Evolutionary conservation across 2,888 invertebrate species (phyloP), one percentile per base, ranked within the genome.

Genomic region (Drepanosiphum platanoidis): DNA sequence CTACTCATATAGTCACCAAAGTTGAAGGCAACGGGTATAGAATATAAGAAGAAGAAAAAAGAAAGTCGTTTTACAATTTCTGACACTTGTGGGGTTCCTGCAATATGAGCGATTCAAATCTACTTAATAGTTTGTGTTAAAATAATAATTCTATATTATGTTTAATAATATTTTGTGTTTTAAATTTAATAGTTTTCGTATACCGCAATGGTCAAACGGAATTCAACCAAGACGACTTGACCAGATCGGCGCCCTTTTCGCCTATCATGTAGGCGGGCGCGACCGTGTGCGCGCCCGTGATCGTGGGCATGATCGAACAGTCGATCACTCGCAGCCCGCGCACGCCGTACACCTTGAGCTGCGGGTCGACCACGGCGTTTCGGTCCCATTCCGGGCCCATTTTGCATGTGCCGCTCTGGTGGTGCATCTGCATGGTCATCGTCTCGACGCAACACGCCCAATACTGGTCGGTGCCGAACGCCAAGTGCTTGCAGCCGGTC

Each of bases 381-480:
- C 78, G 77, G 58, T 88, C 88, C 42, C 83, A 72, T 27, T 86
- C 72, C 0, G 88, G 87, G 0, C 88, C 88, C 88, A 88, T 88
- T 86, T 87, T 88, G 87, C 88, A 88, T 7, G 88, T 88, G 9
- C 88, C 88, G 71, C 87, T 87, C 89, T 93, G 93, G 89, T 94
- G 94, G 86, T 94, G 94, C 87, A 95, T 90, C 71, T 94, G 94
- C 80, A 94, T 93, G 13, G 94, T 93, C 34, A 94, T 92, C 87
- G 93, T 92, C 87, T 93, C 92, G 30, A 94, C 91, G 58, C 93
- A 93, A 88, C 95, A 95, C 83, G 91, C 91, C 94, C 95, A 95
- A 89, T 95, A 95, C 18, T 91, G 89, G 87, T 94, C 93, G 2
- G 93, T 92, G 86, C 91, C 92, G 88, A 94, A 94, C 8, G 88